Base-by-base conservation (phyloP, 1,140 invertebrate species). In the Polypedilum vanderplanki region DNA sequence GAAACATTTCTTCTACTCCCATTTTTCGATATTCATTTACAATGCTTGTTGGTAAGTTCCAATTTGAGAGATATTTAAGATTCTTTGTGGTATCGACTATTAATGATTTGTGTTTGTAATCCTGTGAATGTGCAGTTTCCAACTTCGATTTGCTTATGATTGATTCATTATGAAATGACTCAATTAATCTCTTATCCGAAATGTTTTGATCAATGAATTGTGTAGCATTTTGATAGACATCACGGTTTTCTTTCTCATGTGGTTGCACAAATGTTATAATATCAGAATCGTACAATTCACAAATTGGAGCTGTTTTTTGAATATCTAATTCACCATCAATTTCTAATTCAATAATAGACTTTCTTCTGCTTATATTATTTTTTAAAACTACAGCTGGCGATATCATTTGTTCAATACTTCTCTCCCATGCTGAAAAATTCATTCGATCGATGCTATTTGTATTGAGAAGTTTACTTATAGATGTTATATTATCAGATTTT, bases 1-100 rank as follows among this genome's bases (percentile, higher is more conserved):
- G 85, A 85, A 97, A 98, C 91, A 98, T 93, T 75, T 84, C 83
- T 12, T 80, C 84, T 46, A 98, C 87, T 33, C 93, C 91, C 80
- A 87, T 87, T 41, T 84, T 80, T 79, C 87, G 82, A 83, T 95
- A 96, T 85, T 89, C 91, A 77, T 85, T 77, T 15, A 88, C 81
- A 78, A 92, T 87, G 77, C 85, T 84, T 73, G 77, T 73, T 7
- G 91, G 90, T 33, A 92, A 81, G 65, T 88, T 88, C 90, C 90
- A 91, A 0, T 20, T 70, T 0, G 1, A 20, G 0, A 70, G 20
- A 10, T 18, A 18, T 10, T 20, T n/a, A 18, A 70, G 65, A 70
- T 70, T 10, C 10, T 70, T 70, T 10, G 4, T 70, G 0, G 15
- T 70, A 18, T 70, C 65, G 20, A 70, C 5, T 2, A 70, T 70